Evolutionary conservation across 2,797 vertebrate genomes (phyloP).

Genomic region (Echiichthys vipera): DNA sequence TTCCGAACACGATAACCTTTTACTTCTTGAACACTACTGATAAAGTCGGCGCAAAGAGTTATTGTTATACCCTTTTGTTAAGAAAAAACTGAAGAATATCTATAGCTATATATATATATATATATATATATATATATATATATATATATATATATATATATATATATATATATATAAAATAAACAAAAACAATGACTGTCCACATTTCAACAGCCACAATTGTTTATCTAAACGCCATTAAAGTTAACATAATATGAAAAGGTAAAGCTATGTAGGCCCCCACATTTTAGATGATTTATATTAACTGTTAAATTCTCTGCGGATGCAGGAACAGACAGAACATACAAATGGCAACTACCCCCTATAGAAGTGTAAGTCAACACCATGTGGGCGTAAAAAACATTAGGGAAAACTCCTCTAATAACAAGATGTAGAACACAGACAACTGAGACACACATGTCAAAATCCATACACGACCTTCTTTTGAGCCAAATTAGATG

Average conservation of each 20-base stretch:
- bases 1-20: no score
- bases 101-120: no score
- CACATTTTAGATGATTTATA: conserved; percentile 7
- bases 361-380: conserved; percentile 40
- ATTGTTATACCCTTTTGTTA: no score
- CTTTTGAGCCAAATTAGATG: conserved; percentile 56
- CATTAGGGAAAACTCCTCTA: conserved; percentile 12
- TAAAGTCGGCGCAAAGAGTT: no score
- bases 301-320: conserved; percentile 48
- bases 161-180: no score
- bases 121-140: no score
- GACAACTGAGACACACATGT: conserved; percentile 33
- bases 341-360: conserved; percentile 33
- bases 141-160: no score
- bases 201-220: background rate
- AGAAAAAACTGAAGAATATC: no score
- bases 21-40: no score
- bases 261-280: background rate
- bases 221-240: conserved; percentile 1
- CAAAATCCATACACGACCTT: conserved; percentile 33
- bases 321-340: conserved; percentile 58
- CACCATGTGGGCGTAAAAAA: conserved; percentile 44
- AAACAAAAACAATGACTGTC: no score
- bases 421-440: conserved; percentile 6
- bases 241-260: background rate